Base-by-base conservation (phyloP, 2,113 vertebrate species). In the Clarias magur region DNA sequence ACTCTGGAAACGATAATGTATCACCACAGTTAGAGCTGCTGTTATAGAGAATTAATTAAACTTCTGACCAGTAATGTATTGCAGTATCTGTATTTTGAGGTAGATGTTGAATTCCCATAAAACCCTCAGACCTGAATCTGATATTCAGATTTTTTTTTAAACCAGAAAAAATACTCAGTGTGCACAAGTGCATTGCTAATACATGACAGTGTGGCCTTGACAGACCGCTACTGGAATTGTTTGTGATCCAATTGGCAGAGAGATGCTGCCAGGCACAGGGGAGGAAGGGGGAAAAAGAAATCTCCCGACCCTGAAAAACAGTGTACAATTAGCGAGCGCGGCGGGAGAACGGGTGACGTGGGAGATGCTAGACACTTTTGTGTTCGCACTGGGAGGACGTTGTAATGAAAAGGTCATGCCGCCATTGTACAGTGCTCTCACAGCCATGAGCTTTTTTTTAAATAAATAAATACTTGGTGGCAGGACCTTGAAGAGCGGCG, bases 401-500 rank as follows among this genome's bases (percentile, higher is more conserved):
- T 85, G 84, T 85, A 85, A 93, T 93, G 93, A 93, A 93, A 94
- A 91, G 92, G 92, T 91, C 86, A 88, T 85, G 68, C 65, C 87
- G 91, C 91, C 87, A 90, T 91, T 85, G 86, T 60, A 88, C 92
- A 94, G 91, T 92, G 89, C 93, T 85, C 93, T 91, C 92, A 90
- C 91, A 92, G 92, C 92, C 91, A 92, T 91, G 90, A 80, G 78
- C 72, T 65, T 65, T 85, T 80, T 80, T 59, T 59, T 12, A 34
- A 80, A 80, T 80, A 80, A 80, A 80, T 80, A 92, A 91, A 90
- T 87, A 91, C 91, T 84, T 90, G 89, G 92, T 94, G 91, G 92
- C 91, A 90, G 94, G 93, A 94, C 92, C 92, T 93, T 94, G 91
- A 93, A 93, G 92, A 93, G 92, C 93, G 86, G 88, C 85, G 78